A percentile compares a stretch with the other conserved stretches of the same genome.
phyloP scores from a whole-genome alignment of 2,797 vertebrate genomes.

The Simalia tracyae region DNA sequence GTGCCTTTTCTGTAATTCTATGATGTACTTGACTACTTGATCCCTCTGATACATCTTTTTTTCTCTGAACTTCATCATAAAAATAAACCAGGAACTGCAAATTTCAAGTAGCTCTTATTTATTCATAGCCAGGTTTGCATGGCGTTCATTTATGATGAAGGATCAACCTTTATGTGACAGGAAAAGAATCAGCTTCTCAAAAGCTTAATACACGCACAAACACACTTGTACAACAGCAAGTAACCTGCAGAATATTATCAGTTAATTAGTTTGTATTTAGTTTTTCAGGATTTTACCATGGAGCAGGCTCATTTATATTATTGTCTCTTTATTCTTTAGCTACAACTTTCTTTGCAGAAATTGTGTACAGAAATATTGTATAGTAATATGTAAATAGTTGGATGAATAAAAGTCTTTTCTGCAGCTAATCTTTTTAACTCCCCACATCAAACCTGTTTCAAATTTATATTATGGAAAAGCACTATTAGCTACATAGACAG shows the following conservation, averaged over 20 bases:
- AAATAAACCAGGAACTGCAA: background rate
- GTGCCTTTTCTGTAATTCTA: background rate
- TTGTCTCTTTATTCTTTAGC: background rate
- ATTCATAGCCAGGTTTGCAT: slow-evolving; percentile 15
- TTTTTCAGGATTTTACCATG: background rate
- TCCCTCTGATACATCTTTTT: fast-evolving
- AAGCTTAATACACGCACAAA: background rate
- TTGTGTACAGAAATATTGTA: background rate
- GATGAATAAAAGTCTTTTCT: background rate
- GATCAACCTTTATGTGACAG: background rate
- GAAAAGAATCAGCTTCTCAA: background rate
- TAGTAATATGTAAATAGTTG: background rate
- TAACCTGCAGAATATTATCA: background rate
- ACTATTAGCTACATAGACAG: background rate
- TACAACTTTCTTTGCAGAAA: background rate
- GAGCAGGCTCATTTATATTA: background rate
- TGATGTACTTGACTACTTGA: background rate
- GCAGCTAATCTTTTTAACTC: background rate
- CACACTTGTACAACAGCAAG: background rate
- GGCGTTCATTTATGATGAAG: background rate
- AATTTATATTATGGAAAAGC: background rate
- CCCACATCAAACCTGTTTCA: background rate
- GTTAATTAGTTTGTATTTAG: slow-evolving; percentile 1
- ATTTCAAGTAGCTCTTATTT: background rate
- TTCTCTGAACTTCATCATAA: background rate